phyloP scores from a whole-genome alignment of 2,113 vertebrate species.

The Gobiocypris rarus region DNA sequence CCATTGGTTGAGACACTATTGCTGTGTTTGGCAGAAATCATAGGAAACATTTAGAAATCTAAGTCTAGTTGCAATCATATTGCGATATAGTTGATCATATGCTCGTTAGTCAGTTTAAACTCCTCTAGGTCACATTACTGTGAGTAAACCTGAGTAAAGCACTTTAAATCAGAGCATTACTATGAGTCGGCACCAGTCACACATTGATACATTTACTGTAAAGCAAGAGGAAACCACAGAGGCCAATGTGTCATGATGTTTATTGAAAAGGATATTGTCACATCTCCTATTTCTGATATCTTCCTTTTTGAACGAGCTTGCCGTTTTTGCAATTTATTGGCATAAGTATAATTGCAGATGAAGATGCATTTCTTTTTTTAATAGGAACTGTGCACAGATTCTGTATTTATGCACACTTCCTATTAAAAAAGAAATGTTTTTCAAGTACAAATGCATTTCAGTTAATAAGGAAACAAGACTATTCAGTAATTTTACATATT shows the following conservation, averaged over 20 bases:
- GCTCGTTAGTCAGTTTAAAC: slow-evolving; percentile 19
- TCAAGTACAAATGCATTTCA: not conserved
- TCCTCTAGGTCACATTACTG: slow-evolving; percentile 21
- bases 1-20: not conserved
- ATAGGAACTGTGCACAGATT: not conserved
- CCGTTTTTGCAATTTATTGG: not conserved
- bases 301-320: not conserved
- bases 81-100: not conserved
- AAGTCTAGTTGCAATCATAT: not conserved
- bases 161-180: not conserved
- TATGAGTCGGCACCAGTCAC: slow-evolving; percentile 12
- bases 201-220: slow-evolving; percentile 11
- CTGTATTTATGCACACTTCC: too few relatives aligned
- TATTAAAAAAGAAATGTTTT: too few relatives aligned
- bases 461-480: not conserved
- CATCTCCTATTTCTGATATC: too few relatives aligned
- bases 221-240: slow-evolving; percentile 1
- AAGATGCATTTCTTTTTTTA: too few relatives aligned
- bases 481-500: not conserved
- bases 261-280: too few relatives aligned
- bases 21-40: not conserved
- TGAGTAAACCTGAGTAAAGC: slow-evolving; percentile 26
- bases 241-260: not conserved
- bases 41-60: not conserved
- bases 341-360: too few relatives aligned